Conservation (phyloP, 2,113 vertebrate species). For the Engraulis encrasicolus region DNA sequence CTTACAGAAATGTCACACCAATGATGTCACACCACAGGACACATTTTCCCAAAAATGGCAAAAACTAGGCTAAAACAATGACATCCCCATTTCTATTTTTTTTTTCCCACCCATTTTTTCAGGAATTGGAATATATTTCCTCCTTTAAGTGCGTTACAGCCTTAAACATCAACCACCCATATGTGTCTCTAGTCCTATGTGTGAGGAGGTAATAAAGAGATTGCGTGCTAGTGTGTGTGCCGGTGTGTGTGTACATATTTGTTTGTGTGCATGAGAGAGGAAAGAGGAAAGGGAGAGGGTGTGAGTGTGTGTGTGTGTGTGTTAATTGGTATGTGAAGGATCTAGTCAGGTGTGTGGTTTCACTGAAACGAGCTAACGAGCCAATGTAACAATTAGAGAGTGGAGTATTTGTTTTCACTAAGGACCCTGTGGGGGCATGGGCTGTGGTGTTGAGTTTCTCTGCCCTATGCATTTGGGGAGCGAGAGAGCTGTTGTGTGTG, state of each 20-base stretch:
- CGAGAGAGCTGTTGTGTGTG: background rate
- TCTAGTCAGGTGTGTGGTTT: background rate
- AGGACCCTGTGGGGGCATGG: background rate
- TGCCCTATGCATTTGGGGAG: background rate
- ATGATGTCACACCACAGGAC: too few relatives aligned
- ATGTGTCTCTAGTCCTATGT: too few relatives aligned
- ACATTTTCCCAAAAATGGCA: too few relatives aligned
- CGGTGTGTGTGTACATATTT: background rate
- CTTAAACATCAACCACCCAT: too few relatives aligned
- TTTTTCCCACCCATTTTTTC: too few relatives aligned
- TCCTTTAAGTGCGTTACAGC: too few relatives aligned
- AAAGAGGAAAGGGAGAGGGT: background rate
- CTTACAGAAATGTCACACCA: too few relatives aligned
- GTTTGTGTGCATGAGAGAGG: background rate
- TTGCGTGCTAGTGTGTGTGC: background rate
- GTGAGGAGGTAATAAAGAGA: too few relatives aligned
- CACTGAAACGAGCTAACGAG: conserved; percentile 2
- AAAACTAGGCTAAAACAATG: too few relatives aligned
- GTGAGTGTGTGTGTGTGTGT: background rate
- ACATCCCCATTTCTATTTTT: too few relatives aligned
- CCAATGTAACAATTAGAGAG: conserved; percentile 13
- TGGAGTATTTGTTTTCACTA: background rate
- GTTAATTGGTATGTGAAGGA: conserved; percentile 3
- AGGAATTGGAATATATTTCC: too few relatives aligned
- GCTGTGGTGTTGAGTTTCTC: background rate